Conservation (phyloP, 2,888 invertebrate genomes). For the Synergus gifuensis region DNA sequence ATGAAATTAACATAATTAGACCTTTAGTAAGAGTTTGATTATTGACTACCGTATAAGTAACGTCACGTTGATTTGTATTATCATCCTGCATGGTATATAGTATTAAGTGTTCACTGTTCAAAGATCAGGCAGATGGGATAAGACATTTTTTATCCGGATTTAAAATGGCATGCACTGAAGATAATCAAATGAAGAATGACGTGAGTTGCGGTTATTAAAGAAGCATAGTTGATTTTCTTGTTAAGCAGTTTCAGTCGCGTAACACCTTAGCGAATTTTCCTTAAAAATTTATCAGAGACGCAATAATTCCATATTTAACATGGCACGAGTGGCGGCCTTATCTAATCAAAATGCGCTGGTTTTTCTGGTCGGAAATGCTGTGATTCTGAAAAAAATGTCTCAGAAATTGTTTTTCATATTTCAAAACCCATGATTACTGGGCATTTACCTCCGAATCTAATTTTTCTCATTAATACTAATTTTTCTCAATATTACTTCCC, state of each 20-base stretch:
- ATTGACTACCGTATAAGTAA: background rate
- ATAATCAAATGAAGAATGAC: slow-evolving; percentile 28
- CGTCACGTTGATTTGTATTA: background rate
- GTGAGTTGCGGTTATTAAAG: slow-evolving; percentile 10
- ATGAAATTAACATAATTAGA: background rate
- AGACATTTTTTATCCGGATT: background rate
- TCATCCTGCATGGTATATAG: background rate
- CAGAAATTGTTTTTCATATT: background rate
- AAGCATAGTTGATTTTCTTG: background rate
- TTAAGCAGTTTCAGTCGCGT: background rate
- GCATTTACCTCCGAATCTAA: background rate
- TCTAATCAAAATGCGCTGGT: slow-evolving; percentile 68
- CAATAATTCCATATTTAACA: slow-evolving; percentile 61
- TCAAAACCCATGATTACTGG: background rate
- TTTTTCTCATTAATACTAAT: background rate
- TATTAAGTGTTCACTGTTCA: background rate
- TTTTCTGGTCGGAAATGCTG: slow-evolving; percentile 71
- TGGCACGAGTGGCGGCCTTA: slow-evolving; percentile 59
- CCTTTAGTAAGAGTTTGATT: background rate
- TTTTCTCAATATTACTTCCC: background rate
- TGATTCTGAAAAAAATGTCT: slow-evolving; percentile 54
- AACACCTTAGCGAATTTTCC: slow-evolving; percentile 10
- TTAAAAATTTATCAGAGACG: slow-evolving; percentile 17
- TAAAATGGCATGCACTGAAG: background rate
- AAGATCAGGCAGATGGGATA: background rate